phyloP scores from a whole-genome alignment of 2,113 vertebrate genomes.

The Ctenomys sociabilis region DNA sequence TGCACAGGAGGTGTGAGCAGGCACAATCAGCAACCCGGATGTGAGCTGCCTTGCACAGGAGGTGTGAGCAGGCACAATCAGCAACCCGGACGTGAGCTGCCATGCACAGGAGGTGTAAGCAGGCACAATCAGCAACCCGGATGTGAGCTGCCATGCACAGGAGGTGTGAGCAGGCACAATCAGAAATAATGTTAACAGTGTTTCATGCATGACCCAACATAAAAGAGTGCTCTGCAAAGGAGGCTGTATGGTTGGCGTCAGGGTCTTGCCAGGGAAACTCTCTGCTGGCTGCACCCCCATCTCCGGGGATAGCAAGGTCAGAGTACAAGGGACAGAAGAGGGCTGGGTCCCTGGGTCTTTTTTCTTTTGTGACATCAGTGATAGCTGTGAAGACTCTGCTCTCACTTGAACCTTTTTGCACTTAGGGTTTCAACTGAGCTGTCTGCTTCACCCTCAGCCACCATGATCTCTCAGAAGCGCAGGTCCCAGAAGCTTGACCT shows the following conservation, averaged over 20 bases:
- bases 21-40: too few species aligned
- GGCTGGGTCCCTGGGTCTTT: neutral
- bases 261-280: neutral
- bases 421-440: conserved; percentile 44
- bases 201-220: neutral
- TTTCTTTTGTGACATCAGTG: neutral
- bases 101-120: neutral
- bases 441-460: neutral
- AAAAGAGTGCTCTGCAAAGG: neutral
- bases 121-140: too few species aligned
- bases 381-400: neutral
- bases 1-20: too few species aligned
- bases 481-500: neutral
- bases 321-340: neutral
- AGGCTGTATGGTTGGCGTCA: neutral
- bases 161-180: neutral
- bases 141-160: neutral
- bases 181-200: too few species aligned
- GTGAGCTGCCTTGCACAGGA: too few species aligned
- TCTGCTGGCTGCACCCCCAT: neutral
- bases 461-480: conserved; percentile 46
- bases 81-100: too few species aligned
- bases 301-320: neutral
- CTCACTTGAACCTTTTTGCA: neutral
- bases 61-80: too few species aligned